Conservation (phyloP, 35 echinoderm and acorn worm genomes). For the Strongylocentrotus purpuratus region DNA sequence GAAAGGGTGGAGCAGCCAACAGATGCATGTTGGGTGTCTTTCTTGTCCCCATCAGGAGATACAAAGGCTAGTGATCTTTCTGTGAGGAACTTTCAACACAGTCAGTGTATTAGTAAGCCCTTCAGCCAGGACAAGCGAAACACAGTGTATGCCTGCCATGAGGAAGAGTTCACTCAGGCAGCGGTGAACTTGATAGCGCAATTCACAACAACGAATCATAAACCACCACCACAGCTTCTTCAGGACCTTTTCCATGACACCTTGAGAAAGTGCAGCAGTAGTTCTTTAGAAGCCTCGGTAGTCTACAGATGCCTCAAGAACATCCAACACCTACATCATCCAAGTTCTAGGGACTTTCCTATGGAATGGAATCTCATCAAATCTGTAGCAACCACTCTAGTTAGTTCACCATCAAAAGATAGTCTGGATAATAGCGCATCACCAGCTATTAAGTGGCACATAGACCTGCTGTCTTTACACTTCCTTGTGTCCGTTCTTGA, state of each 20-base stretch:
- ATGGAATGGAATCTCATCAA: constrained; percentile 27
- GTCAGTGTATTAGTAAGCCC: background rate
- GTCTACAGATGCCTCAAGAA: background rate
- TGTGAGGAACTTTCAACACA: background rate
- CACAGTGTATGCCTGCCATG: background rate
- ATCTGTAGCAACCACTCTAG: background rate
- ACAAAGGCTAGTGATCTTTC: background rate
- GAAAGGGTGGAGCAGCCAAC: background rate
- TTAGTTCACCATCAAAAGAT: background rate
- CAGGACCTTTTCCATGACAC: background rate
- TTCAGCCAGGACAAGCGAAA: background rate
- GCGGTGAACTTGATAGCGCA: background rate
- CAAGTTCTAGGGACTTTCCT: background rate
- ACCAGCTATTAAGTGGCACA: background rate
- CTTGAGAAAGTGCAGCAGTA: background rate
- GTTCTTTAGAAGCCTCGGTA: background rate
- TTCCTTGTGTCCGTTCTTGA: constrained; percentile 21
- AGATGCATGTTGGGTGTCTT: background rate
- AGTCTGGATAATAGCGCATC: background rate
- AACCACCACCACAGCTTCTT: background rate
- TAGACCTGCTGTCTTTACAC: background rate
- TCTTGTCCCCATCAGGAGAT: background rate
- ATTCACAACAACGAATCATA: background rate
- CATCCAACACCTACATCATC: constrained; percentile 35
- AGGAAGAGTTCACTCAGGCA: constrained; percentile 14